A percentile compares a stretch with the other conserved stretches of the same genome.
These are phyloP conservation scores for Heliornis fulica DNA, from an alignment of 2,113 vertebrate genomes.

Conservation along the genomic window DNA sequence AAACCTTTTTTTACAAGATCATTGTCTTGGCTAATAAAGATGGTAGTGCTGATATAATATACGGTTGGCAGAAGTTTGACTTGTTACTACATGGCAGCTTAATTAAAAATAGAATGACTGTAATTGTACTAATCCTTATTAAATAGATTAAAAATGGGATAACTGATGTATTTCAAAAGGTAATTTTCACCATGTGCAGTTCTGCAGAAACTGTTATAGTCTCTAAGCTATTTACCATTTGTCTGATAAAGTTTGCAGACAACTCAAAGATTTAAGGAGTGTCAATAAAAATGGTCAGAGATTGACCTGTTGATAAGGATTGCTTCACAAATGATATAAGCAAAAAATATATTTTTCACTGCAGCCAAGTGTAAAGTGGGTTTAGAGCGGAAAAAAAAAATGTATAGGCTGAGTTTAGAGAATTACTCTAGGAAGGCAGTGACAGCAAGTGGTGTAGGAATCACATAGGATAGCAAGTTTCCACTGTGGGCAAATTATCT, in stretches of 20 bases:
- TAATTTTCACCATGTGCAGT: neutral
- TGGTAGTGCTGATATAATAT: neutral
- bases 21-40: neutral
- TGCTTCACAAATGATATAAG: neutral
- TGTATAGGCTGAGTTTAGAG: neutral
- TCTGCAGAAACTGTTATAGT: neutral
- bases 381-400: neutral
- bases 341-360: neutral
- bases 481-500: neutral
- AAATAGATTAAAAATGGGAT: slow-evolving; percentile 4
- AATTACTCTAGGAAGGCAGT: neutral
- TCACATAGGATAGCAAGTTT: neutral
- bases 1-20: neutral
- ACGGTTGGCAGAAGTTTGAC: neutral
- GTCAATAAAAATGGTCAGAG: neutral
- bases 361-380: neutral
- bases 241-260: neutral
- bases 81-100: neutral
- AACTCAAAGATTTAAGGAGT: neutral
- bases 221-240: neutral
- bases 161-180: neutral
- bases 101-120: neutral
- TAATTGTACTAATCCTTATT: neutral
- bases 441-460: neutral
- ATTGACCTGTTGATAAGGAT: neutral